A percentile compares a stretch with the other conserved stretches of the same genome.
phyloP scores from a whole-genome alignment of 2,797 vertebrate species.

The Galaxias olidus region DNA sequence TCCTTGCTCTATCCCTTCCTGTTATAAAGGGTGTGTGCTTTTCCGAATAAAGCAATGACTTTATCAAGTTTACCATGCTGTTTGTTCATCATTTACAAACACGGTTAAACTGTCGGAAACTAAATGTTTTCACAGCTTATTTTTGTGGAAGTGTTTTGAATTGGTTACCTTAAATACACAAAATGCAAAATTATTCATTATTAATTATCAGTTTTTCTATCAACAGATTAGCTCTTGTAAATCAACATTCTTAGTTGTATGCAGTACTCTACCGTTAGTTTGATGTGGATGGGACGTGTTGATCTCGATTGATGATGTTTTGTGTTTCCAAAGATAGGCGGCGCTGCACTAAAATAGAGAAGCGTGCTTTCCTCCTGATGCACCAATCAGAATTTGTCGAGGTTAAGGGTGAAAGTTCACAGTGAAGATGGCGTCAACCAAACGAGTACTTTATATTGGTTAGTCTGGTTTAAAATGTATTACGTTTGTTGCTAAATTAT shows the following conservation, averaged over 20 bases:
- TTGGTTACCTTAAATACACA: too few relatives aligned
- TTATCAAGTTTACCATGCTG: slow-evolving; percentile 39
- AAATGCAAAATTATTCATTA: too few relatives aligned
- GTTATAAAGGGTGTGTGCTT: slow-evolving; percentile 70
- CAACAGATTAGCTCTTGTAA: too few relatives aligned
- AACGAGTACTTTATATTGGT: slow-evolving; percentile 92
- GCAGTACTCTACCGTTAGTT: too few relatives aligned
- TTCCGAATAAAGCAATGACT: slow-evolving; percentile 76
- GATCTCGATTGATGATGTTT: too few relatives aligned
- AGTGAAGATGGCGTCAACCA: slow-evolving; percentile 85
- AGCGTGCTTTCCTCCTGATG: slow-evolving; percentile 26
- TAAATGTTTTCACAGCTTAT: neutral
- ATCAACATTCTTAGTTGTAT: too few relatives aligned
- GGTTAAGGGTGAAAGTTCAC: slow-evolving; percentile 62
- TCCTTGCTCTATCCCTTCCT: slow-evolving; percentile 57
- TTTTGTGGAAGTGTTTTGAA: too few relatives aligned
- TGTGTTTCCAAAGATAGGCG: too few relatives aligned
- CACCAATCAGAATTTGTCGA: slow-evolving; percentile 47
- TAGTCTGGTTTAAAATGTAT: too few relatives aligned
- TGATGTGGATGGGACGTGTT: too few relatives aligned
- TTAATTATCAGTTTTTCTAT: too few relatives aligned
- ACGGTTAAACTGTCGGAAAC: neutral
- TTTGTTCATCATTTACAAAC: slow-evolving; percentile 28
- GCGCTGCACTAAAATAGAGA: neutral
- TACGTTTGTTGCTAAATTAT: too few relatives aligned